Evolutionary conservation across 2,113 vertebrate species (phyloP).

Genomic region (Nestor notabilis): DNA sequence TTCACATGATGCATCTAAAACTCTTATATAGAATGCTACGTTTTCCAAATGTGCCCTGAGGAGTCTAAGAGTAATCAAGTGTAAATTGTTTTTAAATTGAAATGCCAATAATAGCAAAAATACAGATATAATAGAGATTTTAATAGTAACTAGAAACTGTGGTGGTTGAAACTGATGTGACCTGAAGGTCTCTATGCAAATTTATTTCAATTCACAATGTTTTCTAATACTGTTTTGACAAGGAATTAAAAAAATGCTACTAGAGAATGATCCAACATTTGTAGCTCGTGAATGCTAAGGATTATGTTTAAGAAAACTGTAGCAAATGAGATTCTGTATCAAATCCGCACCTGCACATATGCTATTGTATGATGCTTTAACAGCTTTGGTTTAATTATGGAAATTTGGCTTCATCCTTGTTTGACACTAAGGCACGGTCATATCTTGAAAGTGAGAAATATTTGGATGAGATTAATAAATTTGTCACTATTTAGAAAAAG

Average conservation of each 20-base stretch:
- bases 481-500: neutral
- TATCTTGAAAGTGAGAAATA: neutral
- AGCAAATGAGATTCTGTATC: neutral
- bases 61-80: neutral
- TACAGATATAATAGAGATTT: neutral
- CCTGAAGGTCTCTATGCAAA: neutral
- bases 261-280: neutral
- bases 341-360: neutral
- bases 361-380: neutral
- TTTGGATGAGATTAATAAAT: neutral
- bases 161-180: slow-evolving; percentile 6
- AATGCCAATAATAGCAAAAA: neutral
- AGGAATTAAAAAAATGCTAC: neutral
- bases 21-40: neutral
- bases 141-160: neutral
- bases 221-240: neutral
- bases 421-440: neutral
- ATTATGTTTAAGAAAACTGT: neutral
- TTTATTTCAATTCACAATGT: neutral
- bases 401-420: neutral
- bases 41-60: neutral
- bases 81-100: neutral
- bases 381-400: neutral
- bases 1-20: neutral
- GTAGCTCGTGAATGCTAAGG: neutral